Base-by-base conservation (phyloP, 2,797 vertebrate species). In the Sciurus vulgaris region DNA sequence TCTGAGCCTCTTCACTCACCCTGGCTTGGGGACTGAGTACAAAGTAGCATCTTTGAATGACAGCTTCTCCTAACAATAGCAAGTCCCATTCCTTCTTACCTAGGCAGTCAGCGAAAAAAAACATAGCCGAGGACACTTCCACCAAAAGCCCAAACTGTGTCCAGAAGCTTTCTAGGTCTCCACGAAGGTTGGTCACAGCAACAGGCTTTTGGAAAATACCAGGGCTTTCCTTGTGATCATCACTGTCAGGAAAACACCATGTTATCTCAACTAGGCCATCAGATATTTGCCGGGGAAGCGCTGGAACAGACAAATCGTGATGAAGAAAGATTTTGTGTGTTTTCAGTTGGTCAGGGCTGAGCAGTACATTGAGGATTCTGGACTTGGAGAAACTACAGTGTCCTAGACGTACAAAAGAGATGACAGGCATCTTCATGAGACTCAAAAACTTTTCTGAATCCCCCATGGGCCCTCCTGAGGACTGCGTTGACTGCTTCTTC, bases 211-310 rank as follows among this genome's bases (percentile, higher is more conserved):
- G 97, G 54, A 98, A 98, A 73, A 95, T 18, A 87, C 97, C 98
- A 22, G 70, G 54, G 24, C 72, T 89, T 90, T 79, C 87, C 56
- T 98, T 98, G n/a, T 97, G 98, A 54, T 87, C 92, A 17, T 44
- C 4, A 0, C 47, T 17, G 1, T 89, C 93, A 18, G 99, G 98
- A 83, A 99, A 97, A 97, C 96, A 98, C 99, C 99, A 99, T 13
- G 97, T 97, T 30, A 99, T 96, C 94, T 99, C 99, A 30, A 99
- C 98, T 44, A 99, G 84, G 11, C 99, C 99, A 96, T 97, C 91
- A 8, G 97, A 98, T 79, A 98, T 98, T 82, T 94, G 96, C 67
- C 96, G 90, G 22, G 96, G 98, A 22, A 98, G 95, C 73, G 98
- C 95, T 1, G 98, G 98, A 96, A 97, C 97, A 35, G 98, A 97